Conservation (phyloP, 2,797 vertebrate genomes). For the Sarcophilus harrisii region DNA sequence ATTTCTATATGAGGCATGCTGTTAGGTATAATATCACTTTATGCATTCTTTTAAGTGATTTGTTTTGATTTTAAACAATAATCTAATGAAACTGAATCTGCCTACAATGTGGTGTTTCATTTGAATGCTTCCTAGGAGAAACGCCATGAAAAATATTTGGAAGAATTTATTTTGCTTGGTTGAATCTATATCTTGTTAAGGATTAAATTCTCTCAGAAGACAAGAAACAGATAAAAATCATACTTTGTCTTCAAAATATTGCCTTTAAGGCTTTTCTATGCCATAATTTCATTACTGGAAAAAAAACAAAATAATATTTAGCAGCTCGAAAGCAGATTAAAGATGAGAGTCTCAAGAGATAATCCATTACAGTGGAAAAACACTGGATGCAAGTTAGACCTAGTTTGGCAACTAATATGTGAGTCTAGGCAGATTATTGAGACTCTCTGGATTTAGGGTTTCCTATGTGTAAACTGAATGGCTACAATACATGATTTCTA, state of each 20-base stretch:
- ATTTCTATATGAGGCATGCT: constrained; percentile 19
- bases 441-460: background rate
- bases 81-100: background rate
- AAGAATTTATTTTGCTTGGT: constrained; percentile 71
- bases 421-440: background rate
- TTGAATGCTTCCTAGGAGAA: constrained; percentile 69
- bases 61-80: constrained; percentile 67
- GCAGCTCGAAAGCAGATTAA: background rate
- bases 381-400: background rate
- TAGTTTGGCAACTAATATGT: background rate
- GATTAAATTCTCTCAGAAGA: constrained; percentile 68
- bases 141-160: constrained; percentile 73
- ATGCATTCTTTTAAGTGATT: constrained; percentile 63
- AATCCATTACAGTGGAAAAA: background rate
- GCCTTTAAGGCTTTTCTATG: background rate
- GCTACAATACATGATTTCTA: background rate
- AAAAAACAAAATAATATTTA: background rate
- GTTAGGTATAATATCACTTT: constrained; percentile 48
- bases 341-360: background rate
- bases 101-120: constrained; percentile 50
- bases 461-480: no score
- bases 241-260: background rate
- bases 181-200: constrained; percentile 57
- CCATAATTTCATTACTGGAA: background rate
- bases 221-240: background rate